These are phyloP conservation scores for Anodontia alba DNA, from an alignment of 2,888 invertebrate species.

Conservation along the genomic window DNA sequence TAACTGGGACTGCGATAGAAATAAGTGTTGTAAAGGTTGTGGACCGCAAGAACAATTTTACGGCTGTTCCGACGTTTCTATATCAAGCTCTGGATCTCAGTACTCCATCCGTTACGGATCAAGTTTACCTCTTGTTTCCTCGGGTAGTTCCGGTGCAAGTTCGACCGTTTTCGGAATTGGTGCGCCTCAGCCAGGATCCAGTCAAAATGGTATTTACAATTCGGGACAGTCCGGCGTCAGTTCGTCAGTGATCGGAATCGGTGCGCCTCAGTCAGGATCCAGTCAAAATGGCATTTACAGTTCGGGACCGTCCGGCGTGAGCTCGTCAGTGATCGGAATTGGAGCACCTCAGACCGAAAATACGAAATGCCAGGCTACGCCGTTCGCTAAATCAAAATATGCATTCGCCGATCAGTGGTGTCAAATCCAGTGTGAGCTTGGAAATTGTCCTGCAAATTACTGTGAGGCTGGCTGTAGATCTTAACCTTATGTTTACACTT, in stretches of 20 bases:
- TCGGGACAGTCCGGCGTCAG: neutral
- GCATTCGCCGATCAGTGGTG: conserved; percentile 58
- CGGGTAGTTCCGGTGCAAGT: neutral
- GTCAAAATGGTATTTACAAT: neutral
- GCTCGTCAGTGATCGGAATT: neutral
- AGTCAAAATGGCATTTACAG: neutral
- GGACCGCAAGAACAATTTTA: conserved; percentile 65
- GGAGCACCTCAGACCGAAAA: neutral
- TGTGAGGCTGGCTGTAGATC: conserved; percentile 48
- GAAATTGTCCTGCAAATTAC: conserved; percentile 54
- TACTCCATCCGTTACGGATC: neutral
- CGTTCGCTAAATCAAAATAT: conserved; percentile 35
- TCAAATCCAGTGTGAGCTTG: conserved; percentile 48
- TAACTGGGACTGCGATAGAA: conserved; percentile 60
- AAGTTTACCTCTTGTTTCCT: neutral
- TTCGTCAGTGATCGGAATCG: neutral
- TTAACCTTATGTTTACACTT: no score
- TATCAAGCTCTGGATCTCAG: conserved; percentile 12
- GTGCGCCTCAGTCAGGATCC: neutral
- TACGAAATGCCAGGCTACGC: conserved; percentile 40
- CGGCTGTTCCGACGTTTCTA: conserved; percentile 54
- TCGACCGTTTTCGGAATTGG: conserved; percentile 7
- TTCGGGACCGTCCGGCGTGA: neutral
- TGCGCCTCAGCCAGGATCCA: neutral
- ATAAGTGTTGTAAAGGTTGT: conserved; percentile 64